Conservation (phyloP, 2,797 vertebrate genomes). For the Leptodactylus fallax region DNA sequence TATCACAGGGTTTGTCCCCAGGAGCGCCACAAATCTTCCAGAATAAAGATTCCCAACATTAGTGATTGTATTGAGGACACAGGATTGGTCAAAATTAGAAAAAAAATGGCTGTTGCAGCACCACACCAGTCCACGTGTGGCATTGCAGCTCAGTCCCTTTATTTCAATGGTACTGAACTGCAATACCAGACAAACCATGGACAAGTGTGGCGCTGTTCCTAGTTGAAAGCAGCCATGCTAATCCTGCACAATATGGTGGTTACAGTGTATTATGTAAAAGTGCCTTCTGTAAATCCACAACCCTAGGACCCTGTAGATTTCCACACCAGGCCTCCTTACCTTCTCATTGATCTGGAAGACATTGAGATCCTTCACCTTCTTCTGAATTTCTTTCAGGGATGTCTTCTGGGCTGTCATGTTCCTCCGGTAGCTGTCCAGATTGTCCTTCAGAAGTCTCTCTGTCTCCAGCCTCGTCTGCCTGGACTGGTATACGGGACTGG, state of each 20-base stretch:
- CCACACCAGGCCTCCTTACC: conserved; percentile 66
- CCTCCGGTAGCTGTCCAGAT: conserved; percentile 69
- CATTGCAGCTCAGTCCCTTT: too few relatives aligned
- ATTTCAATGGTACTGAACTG: too few relatives aligned
- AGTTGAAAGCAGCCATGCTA: too few relatives aligned
- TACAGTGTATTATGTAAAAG: too few relatives aligned
- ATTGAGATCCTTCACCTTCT: conserved; percentile 73
- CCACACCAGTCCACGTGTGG: too few relatives aligned
- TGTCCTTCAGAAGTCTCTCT: conserved; percentile 70
- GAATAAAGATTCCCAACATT: background rate
- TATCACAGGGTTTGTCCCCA: conserved; percentile 72
- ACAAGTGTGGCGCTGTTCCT: too few relatives aligned
- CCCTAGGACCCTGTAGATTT: background rate
- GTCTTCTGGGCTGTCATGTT: conserved; percentile 73
- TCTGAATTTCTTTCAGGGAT: conserved; percentile 77
- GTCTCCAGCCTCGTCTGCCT: conserved; percentile 61
- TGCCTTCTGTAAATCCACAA: too few relatives aligned
- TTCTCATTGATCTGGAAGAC: conserved; percentile 77
- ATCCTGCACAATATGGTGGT: too few relatives aligned
- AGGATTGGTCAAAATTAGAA: background rate
- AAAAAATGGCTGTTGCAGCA: too few relatives aligned
- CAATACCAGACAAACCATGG: too few relatives aligned
- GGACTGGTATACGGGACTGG: conserved; percentile 74
- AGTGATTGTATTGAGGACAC: background rate
- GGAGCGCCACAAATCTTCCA: conserved; percentile 70